phyloP scores from a whole-genome alignment of 2,113 vertebrate species.

The Telmatochromis sp. region DNA sequence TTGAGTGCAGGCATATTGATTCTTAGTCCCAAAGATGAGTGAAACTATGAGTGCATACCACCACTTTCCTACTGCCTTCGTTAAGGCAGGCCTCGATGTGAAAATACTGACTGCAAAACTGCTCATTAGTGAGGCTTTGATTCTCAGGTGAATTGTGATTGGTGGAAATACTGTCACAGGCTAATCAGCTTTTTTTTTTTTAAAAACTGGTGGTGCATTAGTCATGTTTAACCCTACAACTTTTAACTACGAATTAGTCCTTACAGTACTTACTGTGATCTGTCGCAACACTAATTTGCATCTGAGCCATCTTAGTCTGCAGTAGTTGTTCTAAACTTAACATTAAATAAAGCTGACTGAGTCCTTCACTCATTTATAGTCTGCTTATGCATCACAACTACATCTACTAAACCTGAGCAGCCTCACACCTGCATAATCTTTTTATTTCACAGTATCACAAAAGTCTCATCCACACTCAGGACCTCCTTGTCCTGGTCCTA shows the following conservation, averaged over 20 bases:
- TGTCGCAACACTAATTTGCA: neutral
- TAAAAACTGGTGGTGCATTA: too few species aligned
- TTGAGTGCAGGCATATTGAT: neutral
- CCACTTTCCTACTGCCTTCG: neutral
- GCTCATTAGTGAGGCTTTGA: neutral
- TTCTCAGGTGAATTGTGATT: neutral
- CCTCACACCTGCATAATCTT: too few species aligned
- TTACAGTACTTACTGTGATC: neutral
- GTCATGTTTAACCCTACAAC: neutral
- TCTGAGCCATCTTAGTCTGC: neutral
- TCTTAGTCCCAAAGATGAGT: neutral
- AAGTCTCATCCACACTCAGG: neutral
- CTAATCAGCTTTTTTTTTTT: neutral
- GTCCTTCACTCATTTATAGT: neutral
- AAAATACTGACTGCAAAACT: neutral
- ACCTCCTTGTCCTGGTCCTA: neutral
- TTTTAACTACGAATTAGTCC: neutral
- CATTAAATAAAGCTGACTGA: neutral
- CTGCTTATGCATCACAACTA: neutral
- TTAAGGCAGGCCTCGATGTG: neutral
- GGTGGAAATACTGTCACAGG: neutral
- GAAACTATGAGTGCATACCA: neutral
- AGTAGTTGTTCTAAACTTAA: neutral
- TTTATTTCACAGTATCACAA: neutral
- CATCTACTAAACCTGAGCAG: neutral